A percentile compares a stretch with the other conserved stretches of the same genome.
These are phyloP conservation scores for Galeopsomyia nigrocyanea DNA, from an alignment of 2,888 invertebrate genomes.

Conservation along the genomic window DNA sequence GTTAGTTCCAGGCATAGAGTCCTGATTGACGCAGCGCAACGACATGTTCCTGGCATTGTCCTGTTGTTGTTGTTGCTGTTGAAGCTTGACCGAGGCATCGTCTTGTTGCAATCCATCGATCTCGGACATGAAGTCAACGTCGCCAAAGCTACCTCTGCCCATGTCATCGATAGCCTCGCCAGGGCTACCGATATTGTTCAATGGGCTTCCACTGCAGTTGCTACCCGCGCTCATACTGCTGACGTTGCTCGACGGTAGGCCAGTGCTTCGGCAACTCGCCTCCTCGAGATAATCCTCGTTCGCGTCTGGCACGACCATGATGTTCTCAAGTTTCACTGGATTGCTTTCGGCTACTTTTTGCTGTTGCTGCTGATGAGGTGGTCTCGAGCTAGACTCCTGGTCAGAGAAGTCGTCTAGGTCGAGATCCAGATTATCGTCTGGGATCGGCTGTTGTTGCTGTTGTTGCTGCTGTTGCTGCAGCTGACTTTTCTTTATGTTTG, in stretches of 20 bases:
- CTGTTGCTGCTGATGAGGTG: no score
- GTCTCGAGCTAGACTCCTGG: not conserved
- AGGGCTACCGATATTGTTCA: constrained; percentile 10
- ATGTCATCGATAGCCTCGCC: constrained; percentile 12
- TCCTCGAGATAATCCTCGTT: constrained; percentile 16
- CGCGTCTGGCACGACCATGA: constrained; percentile 56
- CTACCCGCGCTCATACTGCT: constrained; percentile 31
- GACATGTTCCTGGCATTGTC: constrained; percentile 53
- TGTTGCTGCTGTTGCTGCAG: not conserved
- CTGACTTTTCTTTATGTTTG: constrained; percentile 59
- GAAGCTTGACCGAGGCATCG: not conserved
- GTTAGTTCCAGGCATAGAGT: constrained; percentile 53
- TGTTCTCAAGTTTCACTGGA: constrained; percentile 57
- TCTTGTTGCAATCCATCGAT: not conserved
- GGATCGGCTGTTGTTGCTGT: not conserved
- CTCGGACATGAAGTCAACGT: constrained; percentile 25
- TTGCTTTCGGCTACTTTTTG: constrained; percentile 42
- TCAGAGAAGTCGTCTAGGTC: constrained; percentile 36
- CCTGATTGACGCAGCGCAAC: constrained; percentile 61
- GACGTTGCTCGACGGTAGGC: constrained; percentile 17
- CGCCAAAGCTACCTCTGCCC: constrained; percentile 22
- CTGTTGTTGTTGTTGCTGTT: not conserved
- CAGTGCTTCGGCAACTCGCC: constrained; percentile 2
- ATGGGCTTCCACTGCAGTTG: constrained; percentile 18
- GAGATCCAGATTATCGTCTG: constrained; percentile 47